Evolutionary conservation across 2,888 invertebrate species (phyloP).

Genomic region (Hemithea aestivaria): DNA sequence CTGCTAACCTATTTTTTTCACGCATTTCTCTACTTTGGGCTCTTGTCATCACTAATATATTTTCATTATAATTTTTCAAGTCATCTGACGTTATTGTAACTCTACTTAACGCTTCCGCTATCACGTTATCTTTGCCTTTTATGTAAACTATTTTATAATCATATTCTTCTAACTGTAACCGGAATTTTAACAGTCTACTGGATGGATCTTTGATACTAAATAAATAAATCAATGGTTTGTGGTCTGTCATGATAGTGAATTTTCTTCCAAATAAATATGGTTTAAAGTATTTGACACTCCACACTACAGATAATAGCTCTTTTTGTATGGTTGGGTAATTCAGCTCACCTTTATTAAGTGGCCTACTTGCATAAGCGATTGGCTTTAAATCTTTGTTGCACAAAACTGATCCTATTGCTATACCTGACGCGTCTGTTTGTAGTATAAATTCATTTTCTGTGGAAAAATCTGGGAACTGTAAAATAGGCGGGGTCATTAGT

Average conservation of each 20-base stretch:
- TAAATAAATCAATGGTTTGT: slow-evolving; percentile 16
- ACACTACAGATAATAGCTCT: slow-evolving; percentile 17
- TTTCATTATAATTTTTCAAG: slow-evolving; percentile 9
- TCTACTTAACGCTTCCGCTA: slow-evolving; percentile 10
- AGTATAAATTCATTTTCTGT: slow-evolving; percentile 11
- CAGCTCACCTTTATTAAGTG: slow-evolving; percentile 15
- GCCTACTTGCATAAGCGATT: slow-evolving; percentile 15
- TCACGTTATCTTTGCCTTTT: neutral
- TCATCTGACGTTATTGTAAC: slow-evolving; percentile 3
- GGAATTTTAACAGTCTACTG: slow-evolving; percentile 16
- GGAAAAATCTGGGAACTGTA: slow-evolving; percentile 11
- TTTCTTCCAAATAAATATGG: slow-evolving; percentile 7
- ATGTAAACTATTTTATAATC: slow-evolving; percentile 2
- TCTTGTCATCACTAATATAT: slow-evolving; percentile 7
- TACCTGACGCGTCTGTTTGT: slow-evolving; percentile 16
- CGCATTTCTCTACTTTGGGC: slow-evolving; percentile 12
- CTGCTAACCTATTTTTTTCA: neutral
- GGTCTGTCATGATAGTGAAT: slow-evolving; percentile 5
- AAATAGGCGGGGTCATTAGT: slow-evolving; percentile 1
- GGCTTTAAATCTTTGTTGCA: slow-evolving; percentile 12
- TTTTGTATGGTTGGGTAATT: slow-evolving; percentile 17
- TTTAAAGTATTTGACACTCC: slow-evolving; percentile 10
- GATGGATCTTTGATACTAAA: slow-evolving; percentile 17
- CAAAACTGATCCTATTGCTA: slow-evolving; percentile 12
- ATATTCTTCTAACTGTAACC: slow-evolving; percentile 13